Conservation (phyloP, 2,113 vertebrate genomes). For the Ceyx margarethae region DNA sequence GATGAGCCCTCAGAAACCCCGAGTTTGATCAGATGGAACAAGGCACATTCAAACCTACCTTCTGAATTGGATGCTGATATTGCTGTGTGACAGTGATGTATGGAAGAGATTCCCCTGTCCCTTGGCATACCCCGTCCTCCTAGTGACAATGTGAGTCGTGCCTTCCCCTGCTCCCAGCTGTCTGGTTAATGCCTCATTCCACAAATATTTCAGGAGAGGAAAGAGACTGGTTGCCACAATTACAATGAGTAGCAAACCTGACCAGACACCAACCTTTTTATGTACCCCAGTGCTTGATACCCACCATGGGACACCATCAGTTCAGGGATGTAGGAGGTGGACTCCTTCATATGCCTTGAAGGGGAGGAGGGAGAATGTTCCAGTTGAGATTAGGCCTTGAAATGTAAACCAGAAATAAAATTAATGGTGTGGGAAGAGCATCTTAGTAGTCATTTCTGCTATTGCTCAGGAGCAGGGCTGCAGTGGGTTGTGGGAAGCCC, state of each 20-base stretch:
- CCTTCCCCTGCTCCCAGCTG: not conserved
- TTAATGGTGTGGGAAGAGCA: not conserved
- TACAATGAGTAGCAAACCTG: not conserved
- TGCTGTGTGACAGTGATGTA: slow-evolving; percentile 26
- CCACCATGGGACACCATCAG: not conserved
- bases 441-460: not conserved
- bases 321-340: not conserved
- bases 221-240: not conserved
- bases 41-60: not conserved
- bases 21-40: slow-evolving; percentile 28
- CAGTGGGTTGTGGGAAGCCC: not conserved
- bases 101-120: slow-evolving; percentile 9
- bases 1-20: slow-evolving; percentile 5
- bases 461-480: not conserved
- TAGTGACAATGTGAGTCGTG: not conserved
- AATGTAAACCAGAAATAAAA: not conserved
- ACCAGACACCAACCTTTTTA: not conserved
- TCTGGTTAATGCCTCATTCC: not conserved
- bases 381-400: not conserved
- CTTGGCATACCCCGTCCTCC: not conserved
- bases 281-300: too few species aligned
- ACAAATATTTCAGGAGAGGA: not conserved
- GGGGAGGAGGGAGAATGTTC: not conserved
- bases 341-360: not conserved
- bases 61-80: not conserved